Conservation (phyloP, 2,113 vertebrate genomes). For the Chaetorhynchus papuensis region DNA sequence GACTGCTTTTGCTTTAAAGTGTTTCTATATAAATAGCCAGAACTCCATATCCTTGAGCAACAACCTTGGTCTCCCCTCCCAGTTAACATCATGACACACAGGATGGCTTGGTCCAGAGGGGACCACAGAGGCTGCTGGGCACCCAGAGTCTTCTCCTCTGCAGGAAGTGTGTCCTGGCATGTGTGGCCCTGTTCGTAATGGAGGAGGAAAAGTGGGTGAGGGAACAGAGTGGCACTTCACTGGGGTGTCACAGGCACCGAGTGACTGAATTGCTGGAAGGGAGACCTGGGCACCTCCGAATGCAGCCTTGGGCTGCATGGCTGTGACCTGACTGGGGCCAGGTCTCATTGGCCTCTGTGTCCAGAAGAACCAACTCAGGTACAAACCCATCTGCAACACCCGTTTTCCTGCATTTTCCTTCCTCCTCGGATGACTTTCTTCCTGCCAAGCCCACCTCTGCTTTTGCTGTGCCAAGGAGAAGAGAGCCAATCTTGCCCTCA, state of each 20-base stretch:
- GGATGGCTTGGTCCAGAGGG: background rate
- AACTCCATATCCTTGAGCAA: background rate
- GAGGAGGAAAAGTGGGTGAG: background rate
- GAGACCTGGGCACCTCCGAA: background rate
- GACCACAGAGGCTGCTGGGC: background rate
- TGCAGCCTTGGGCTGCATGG: background rate
- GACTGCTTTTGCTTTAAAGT: background rate
- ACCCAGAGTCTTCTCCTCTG: background rate
- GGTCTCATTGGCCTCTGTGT: background rate
- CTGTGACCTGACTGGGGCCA: rapidly evolving
- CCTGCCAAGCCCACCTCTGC: background rate
- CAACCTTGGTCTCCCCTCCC: background rate
- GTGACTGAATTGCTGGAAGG: background rate
- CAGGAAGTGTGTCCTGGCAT: background rate
- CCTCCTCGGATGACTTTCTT: background rate
- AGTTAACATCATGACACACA: rapidly evolving
- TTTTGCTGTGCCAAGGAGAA: background rate
- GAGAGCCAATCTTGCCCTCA: background rate
- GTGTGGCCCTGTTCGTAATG: background rate
- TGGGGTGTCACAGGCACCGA: background rate
- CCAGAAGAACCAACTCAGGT: background rate
- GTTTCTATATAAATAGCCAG: background rate
- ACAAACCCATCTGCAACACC: background rate
- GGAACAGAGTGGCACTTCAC: background rate
- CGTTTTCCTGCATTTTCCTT: background rate